These are phyloP conservation scores for Barypeithes pellucidus DNA, from an alignment of 2,888 invertebrate genomes.

Conservation along the genomic window DNA sequence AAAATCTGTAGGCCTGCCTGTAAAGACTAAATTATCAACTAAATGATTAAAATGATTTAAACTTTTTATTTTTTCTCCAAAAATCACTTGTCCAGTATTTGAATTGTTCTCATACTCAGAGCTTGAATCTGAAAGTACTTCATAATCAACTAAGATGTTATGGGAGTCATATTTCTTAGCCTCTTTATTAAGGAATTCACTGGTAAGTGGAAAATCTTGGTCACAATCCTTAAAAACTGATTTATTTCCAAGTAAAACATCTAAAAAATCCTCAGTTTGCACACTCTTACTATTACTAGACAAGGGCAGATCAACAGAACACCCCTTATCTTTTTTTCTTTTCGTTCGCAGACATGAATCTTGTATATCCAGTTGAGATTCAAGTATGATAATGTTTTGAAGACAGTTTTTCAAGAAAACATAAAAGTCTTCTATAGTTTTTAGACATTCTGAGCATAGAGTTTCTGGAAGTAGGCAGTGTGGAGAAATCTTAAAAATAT, in stretches of 20 bases:
- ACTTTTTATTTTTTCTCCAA: slow-evolving; percentile 53
- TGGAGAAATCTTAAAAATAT: slow-evolving; percentile 61
- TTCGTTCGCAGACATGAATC: slow-evolving; percentile 68
- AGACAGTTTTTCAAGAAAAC: slow-evolving; percentile 67
- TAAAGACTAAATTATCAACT: slow-evolving; percentile 53
- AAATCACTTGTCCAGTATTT: slow-evolving; percentile 51
- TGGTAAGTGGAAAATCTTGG: slow-evolving; percentile 53
- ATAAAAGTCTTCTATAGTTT: slow-evolving; percentile 66
- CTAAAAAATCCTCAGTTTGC: slow-evolving; percentile 66
- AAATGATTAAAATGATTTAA: slow-evolving; percentile 55
- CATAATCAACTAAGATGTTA: slow-evolving; percentile 65
- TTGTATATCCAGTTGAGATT: slow-evolving; percentile 67
- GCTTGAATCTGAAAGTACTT: slow-evolving; percentile 61
- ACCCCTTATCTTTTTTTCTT: slow-evolving; percentile 70
- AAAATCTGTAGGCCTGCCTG: slow-evolving; percentile 50
- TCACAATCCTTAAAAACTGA: slow-evolving; percentile 49
- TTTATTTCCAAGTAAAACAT: slow-evolving; percentile 56
- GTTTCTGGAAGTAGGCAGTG: slow-evolving; percentile 68
- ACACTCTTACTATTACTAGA: slow-evolving; percentile 63
- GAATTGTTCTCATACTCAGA: slow-evolving; percentile 57
- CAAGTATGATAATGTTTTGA: slow-evolving; percentile 66
- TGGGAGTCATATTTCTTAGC: slow-evolving; percentile 28
- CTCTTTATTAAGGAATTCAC: slow-evolving; percentile 47
- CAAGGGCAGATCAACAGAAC: slow-evolving; percentile 67
- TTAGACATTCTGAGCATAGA: slow-evolving; percentile 66